Evolutionary conservation across 2,888 invertebrate species (phyloP), one percentile per base, ranked within the genome.

Genomic region (Calliopum simillimum): DNA sequence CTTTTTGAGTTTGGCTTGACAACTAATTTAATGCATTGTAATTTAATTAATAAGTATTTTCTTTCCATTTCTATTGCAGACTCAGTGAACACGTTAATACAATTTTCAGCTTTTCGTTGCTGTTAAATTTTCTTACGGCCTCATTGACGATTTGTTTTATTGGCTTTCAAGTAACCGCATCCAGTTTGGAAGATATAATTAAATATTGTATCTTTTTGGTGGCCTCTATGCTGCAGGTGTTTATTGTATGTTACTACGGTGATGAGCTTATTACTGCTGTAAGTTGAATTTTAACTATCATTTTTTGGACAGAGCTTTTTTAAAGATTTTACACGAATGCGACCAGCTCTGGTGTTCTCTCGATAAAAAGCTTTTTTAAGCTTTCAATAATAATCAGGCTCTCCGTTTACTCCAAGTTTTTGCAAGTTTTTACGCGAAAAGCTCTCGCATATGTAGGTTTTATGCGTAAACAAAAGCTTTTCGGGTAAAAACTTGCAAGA

Each of bases 121-220:
- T 84, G 3, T 76, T 83, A 71, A 84, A 85, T 70, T 84, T 85
- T 58, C 68, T 85, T 14, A 79, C 81, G n/a, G 80, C 85, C 6
- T 83, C 85, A 0, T 47, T 81, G 74, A 83, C 82, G 1, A 80
- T 85, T 23, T 85, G 85, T 61, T 81, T 85, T 55, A 81, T 82
- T 23, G 84, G 83, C 19, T 85, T 85, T 76, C 82, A 84, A 74
- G 78, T 82, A 55, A 84, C 81, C 25, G 79, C 81, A 59, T 79
- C 79, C 4, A 79, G 74, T 19, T 68, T 77, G 11, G 78, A 84
- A 62, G 81, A 83, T 5, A 77, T 82, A 23, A 76, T 80, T 3
- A 76, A 81, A 14, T 83, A 82, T 71, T 75, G 77, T 6, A 78
- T 84, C n/a, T 82, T 84, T 72, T 72, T 84, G 2, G 67, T 80